These are phyloP conservation scores for Drosophila borborema DNA, from an alignment of 2,888 invertebrate genomes.

Conservation along the genomic window DNA sequence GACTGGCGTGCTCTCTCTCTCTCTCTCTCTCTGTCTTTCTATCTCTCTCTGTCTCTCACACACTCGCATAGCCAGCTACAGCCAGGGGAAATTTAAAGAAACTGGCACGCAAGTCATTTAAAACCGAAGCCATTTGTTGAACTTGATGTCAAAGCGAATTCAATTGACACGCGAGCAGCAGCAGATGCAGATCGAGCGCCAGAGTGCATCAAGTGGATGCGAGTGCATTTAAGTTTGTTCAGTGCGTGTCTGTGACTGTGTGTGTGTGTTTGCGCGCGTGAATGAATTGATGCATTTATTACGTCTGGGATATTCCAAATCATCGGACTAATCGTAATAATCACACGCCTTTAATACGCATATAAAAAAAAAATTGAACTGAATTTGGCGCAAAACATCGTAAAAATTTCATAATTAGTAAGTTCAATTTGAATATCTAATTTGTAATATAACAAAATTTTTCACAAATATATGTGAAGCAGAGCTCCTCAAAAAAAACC, in stretches of 20 bases:
- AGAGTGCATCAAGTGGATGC: slow-evolving; percentile 13
- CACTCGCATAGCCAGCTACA: not conserved
- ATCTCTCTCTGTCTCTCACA: not conserved
- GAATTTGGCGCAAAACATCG: slow-evolving; percentile 45
- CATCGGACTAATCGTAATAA: not conserved
- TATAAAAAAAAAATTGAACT: slow-evolving; percentile 19
- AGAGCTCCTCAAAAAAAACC: slow-evolving; percentile 21
- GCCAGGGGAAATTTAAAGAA: slow-evolving; percentile 29
- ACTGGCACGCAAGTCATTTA: slow-evolving; percentile 58
- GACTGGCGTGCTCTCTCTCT: not conserved
- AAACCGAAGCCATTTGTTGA: slow-evolving; percentile 63
- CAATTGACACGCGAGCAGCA: slow-evolving; percentile 78
- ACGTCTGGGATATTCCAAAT: not conserved
- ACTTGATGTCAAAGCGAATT: slow-evolving; percentile 80
- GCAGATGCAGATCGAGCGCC: slow-evolving; percentile 43
- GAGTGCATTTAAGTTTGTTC: slow-evolving; percentile 3
- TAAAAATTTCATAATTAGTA: slow-evolving; percentile 62
- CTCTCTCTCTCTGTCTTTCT: not conserved
- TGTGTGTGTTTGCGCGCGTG: not conserved
- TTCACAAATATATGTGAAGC: slow-evolving; percentile 65
- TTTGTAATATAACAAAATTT: slow-evolving; percentile 54
- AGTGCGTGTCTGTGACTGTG: not conserved
- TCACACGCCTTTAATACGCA: slow-evolving; percentile 3
- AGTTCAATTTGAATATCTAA: slow-evolving; percentile 54
- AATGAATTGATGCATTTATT: not conserved